Percentiles rank a stretch among this genome's conserved stretches.
Conservation (phyloP, 2,113 vertebrate genomes). For the Eubucco bourcierii region DNA sequence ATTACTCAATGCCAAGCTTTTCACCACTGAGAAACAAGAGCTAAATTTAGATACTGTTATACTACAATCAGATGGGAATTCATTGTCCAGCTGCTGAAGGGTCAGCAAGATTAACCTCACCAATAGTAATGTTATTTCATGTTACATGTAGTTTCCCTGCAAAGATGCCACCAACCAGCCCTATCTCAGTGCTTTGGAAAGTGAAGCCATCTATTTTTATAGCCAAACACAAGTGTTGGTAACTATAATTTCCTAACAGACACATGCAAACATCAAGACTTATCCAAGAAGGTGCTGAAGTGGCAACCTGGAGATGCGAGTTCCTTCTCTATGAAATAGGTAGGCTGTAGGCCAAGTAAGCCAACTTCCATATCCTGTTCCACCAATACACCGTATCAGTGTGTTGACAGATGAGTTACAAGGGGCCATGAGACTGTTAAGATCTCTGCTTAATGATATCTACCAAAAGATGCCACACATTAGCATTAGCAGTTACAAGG, state of each 20-base stretch:
- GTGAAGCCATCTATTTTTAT: background rate
- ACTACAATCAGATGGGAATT: background rate
- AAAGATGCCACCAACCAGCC: background rate
- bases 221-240: background rate
- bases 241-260: background rate
- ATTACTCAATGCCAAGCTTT: background rate
- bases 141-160: background rate
- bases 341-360: background rate
- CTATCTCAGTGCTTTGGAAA: background rate
- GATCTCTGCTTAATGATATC: background rate
- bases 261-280: background rate
- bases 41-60: background rate
- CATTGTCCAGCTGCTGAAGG: background rate
- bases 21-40: background rate
- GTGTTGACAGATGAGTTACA: background rate
- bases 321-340: background rate
- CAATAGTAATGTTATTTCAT: background rate
- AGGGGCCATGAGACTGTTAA: background rate
- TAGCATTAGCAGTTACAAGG: background rate
- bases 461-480: background rate
- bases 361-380: background rate
- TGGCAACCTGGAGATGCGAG: background rate
- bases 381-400: background rate
- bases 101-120: background rate
- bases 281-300: background rate